phyloP scores from a whole-genome alignment of 1,140 invertebrate genomes.

The Pentalonia nigronervosa region DNA sequence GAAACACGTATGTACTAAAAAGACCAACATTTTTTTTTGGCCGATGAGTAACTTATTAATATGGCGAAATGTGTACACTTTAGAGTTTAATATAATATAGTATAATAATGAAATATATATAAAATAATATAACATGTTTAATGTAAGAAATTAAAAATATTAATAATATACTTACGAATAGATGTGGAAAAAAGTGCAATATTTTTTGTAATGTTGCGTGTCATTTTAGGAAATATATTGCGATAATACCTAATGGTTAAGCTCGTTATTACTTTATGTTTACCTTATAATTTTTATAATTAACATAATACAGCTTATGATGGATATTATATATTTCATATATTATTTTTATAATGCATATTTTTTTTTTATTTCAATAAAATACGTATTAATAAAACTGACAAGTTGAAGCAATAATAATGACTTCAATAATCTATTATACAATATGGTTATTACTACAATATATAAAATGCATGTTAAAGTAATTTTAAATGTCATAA shows the following conservation, averaged over 20 bases:
- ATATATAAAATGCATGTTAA: not conserved
- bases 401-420: not conserved
- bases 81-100: too few species aligned
- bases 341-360: not conserved
- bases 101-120: not conserved
- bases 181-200: not conserved
- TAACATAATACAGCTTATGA: not conserved
- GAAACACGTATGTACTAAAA: not conserved
- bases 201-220: not conserved
- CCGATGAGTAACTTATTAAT: not conserved
- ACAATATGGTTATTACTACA: not conserved
- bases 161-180: not conserved
- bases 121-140: not conserved
- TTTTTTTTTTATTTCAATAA: not conserved
- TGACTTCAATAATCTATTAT: not conserved
- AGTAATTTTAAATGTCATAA: not conserved
- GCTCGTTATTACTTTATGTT: not conserved
- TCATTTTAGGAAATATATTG: not conserved
- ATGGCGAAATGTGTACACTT: not conserved
- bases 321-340: not conserved
- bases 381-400: not conserved
- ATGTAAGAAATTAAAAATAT: not conserved
- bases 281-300: not conserved
- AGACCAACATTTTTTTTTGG: not conserved
- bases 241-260: constrained; percentile 1